These are phyloP conservation scores for Pachypsylla venusta DNA, from an alignment of 1,140 invertebrate species.

Conservation along the genomic window DNA sequence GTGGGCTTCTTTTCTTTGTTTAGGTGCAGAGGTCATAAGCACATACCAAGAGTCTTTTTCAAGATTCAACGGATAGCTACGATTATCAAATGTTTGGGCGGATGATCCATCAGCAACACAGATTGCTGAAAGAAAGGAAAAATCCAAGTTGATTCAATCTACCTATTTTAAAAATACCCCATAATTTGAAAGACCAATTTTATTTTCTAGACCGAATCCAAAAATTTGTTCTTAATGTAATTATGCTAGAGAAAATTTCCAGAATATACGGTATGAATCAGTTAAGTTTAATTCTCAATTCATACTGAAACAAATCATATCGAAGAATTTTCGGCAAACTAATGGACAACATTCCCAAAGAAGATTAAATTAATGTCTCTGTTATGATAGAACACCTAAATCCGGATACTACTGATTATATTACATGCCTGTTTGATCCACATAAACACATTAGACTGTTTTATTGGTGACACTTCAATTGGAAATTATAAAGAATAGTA, in stretches of 20 bases:
- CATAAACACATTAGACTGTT: no score
- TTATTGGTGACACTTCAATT: no score
- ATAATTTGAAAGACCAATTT: no score
- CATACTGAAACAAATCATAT: no score
- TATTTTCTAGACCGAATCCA: background rate
- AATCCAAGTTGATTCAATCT: background rate
- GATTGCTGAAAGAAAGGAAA: conserved; percentile 32
- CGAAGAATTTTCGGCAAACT: no score
- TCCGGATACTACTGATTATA: no score
- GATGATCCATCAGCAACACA: conserved; percentile 40
- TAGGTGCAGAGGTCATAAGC: conserved; percentile 7
- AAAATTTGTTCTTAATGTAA: background rate
- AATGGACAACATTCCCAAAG: no score
- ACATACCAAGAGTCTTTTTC: conserved; percentile 41
- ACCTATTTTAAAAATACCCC: background rate
- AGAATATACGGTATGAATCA: background rate
- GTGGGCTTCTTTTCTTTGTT: conserved; percentile 15
- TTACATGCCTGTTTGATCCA: no score
- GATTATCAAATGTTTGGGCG: conserved; percentile 44
- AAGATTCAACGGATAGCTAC: conserved; percentile 36
- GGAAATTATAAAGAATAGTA: no score
- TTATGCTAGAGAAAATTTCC: background rate
- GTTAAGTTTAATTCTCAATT: background rate
- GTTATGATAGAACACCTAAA: no score
- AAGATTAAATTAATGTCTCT: no score